A percentile compares a stretch with the other conserved stretches of the same genome.
phyloP scores from a whole-genome alignment of 2,113 vertebrate genomes.

The Fulica atra region DNA sequence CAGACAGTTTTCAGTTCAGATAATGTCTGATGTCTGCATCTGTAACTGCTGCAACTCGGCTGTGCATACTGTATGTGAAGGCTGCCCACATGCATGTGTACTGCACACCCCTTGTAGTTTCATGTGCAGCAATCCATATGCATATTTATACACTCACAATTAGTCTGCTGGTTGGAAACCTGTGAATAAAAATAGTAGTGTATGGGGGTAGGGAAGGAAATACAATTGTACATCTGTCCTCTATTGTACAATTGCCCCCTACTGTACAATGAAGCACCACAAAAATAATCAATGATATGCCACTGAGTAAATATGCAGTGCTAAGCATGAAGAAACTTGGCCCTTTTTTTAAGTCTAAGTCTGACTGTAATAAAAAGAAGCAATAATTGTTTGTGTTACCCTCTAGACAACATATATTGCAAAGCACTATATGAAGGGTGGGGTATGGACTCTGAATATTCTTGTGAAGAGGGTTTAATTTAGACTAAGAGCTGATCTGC shows the following conservation, averaged over 20 bases:
- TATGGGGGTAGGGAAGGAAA: background rate
- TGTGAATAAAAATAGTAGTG: background rate
- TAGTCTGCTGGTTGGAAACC: background rate
- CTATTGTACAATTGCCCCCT: background rate
- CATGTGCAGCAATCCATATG: background rate
- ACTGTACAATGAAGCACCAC: background rate
- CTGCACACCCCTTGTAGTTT: background rate
- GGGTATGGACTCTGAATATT: background rate
- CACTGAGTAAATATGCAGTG: background rate
- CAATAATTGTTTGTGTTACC: background rate
- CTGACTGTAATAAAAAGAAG: background rate
- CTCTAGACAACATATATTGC: background rate
- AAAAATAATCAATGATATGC: background rate
- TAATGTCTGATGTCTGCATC: background rate
- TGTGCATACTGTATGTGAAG: background rate
- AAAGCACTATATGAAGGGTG: background rate
- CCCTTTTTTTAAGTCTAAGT: background rate
- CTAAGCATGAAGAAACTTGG: background rate
- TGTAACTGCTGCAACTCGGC: background rate
- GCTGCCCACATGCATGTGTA: fast-evolving
- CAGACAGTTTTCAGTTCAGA: background rate
- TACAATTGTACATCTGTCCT: background rate
- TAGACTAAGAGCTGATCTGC: background rate
- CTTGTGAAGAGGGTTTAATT: background rate
- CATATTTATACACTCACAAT: background rate